These are phyloP conservation scores for Danio jaintianensis DNA, from an alignment of 2,797 vertebrate species.

Conservation along the genomic window DNA sequence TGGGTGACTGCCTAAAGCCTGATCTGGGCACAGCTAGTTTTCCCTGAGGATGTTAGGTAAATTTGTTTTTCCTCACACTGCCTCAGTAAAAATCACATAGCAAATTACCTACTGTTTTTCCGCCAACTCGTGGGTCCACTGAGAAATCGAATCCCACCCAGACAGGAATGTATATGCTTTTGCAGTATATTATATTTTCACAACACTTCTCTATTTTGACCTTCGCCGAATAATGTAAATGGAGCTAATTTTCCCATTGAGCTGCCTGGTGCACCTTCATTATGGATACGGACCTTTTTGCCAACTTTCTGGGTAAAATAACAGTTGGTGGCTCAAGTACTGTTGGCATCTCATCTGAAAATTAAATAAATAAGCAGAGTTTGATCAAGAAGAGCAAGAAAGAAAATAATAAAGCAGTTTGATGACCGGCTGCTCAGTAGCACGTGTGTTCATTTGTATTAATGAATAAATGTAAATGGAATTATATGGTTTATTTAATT, in stretches of 20 bases:
- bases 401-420: neutral
- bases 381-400: slow-evolving; percentile 7
- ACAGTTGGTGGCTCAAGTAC: slow-evolving; percentile 18
- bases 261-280: neutral
- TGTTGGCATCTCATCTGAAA: slow-evolving; percentile 3
- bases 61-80: slow-evolving; percentile 24
- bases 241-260: neutral
- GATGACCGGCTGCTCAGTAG: neutral
- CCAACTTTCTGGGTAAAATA: slow-evolving; percentile 15
- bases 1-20: neutral
- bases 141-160: neutral
- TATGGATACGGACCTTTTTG: slow-evolving; percentile 3
- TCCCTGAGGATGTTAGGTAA: neutral
- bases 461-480: neutral
- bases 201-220: slow-evolving; percentile 6
- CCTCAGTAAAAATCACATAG: neutral
- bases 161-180: neutral
- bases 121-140: neutral
- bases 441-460: neutral
- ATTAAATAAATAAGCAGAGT: neutral
- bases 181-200: slow-evolving; percentile 1
- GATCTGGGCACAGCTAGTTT: neutral
- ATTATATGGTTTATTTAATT: no score
- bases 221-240: neutral
- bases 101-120: slow-evolving; percentile 22